Conservation (phyloP, 2,113 vertebrate species). For the Callithrix jacchus region DNA sequence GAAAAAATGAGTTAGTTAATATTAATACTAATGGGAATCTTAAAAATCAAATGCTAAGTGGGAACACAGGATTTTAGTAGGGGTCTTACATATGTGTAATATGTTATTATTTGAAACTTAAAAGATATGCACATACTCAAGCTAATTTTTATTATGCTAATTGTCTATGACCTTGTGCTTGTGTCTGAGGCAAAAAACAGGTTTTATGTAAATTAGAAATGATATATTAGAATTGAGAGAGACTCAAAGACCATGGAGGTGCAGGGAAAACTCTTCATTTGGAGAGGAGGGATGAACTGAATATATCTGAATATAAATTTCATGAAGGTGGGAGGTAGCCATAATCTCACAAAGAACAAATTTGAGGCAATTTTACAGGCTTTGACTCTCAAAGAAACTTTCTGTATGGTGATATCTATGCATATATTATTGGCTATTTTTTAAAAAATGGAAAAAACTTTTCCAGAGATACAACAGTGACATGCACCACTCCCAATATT, state of each 20-base stretch:
- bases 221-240: background rate
- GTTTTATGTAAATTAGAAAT: constrained; percentile 5
- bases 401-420: background rate
- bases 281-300: background rate
- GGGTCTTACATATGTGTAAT: background rate
- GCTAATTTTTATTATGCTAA: background rate
- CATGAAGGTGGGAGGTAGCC: background rate
- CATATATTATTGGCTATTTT: background rate
- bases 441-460: background rate
- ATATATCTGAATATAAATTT: background rate
- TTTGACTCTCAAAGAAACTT: constrained; percentile 15
- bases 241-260: background rate
- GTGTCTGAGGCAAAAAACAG: background rate
- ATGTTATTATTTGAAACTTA: constrained; percentile 15
- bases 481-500: background rate
- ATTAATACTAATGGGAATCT: constrained; percentile 19
- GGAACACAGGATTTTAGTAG: background rate
- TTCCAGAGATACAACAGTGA: background rate
- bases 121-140: background rate
- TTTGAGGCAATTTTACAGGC: background rate
- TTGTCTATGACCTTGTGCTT: background rate
- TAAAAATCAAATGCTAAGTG: constrained; percentile 26
- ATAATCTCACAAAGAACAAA: background rate
- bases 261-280: background rate
- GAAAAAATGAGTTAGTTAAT: constrained; percentile 4